phyloP scores from a whole-genome alignment of 2,113 vertebrate genomes.

The Raja brachyura region DNA sequence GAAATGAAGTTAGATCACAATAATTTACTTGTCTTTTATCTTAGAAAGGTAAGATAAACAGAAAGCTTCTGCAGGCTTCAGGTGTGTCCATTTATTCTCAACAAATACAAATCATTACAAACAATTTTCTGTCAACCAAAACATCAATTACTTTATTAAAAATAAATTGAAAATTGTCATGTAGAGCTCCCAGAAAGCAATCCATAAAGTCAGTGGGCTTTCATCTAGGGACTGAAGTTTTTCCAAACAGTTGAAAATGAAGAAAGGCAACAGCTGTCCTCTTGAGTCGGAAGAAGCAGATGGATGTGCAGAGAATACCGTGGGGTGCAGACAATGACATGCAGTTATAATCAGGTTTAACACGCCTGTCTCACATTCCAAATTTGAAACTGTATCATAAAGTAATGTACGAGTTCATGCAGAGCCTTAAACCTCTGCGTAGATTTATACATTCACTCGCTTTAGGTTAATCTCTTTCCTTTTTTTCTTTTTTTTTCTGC shows the following conservation, averaged over 20 bases:
- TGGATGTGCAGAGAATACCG: constrained; percentile 37
- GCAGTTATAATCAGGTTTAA: constrained; percentile 51
- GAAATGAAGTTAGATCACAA: neutral
- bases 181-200: neutral
- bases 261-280: constrained; percentile 49
- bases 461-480: constrained; percentile 8
- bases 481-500: neutral
- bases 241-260: constrained; percentile 28
- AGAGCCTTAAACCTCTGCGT: neutral
- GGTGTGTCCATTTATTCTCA: neutral
- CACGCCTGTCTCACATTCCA: constrained; percentile 43
- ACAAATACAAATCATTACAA: neutral
- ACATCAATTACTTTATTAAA: constrained; percentile 4
- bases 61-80: neutral
- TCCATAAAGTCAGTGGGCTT: neutral
- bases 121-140: neutral
- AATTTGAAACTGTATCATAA: constrained; percentile 35
- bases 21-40: neutral
- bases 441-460: constrained; percentile 7
- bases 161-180: constrained; percentile 5
- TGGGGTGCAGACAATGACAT: constrained; percentile 41
- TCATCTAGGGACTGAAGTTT: constrained; percentile 18
- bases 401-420: constrained; percentile 22
- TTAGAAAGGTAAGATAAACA: neutral
- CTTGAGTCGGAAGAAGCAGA: constrained; percentile 40